Base-by-base conservation (phyloP, 1,140 invertebrate species). In the Whitmania pigra region DNA sequence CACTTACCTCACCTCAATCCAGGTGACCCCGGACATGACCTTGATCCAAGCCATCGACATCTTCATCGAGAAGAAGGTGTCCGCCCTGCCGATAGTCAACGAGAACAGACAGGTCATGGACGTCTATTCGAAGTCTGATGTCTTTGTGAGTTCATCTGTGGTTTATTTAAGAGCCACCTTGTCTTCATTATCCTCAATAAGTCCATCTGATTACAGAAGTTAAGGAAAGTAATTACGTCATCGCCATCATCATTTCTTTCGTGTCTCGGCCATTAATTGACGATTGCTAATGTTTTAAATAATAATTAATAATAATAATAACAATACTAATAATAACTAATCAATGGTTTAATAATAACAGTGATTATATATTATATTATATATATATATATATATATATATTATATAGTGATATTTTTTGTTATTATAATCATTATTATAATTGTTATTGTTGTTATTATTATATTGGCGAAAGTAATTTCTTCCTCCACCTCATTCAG, bases 41-140 rank as follows among this genome's bases (percentile, higher is more conserved):
- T 91, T 99, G 77, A 96, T 97, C 78, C 87, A 91, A 80, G 96
- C 95, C 40, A 85, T 99, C 72, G 91, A 91, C 77, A 93, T 96
- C 83, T 99, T 99, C 84, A 90, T 99, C 29, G 90, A 95, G 78
- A 87, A 93, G 79, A 86, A 93, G 77, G 92, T 98, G 20, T 97
- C 94, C 15, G 94, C 94, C 36, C 84, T 98, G 75, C 95, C 95
- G 3, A 88, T 98, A 73, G 87, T 97, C n/a, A 93, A 97, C 82
- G 78, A 85, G 20, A 87, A 94, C 74, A 90, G 90, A 70, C 88
- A 90, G 77, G 88, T 99, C 72, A 89, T 97, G 71, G 94, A 99
- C 83, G 97, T 99, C 77, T 99, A 98, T 85, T 93, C 94, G 77
- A 99, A 99, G 85, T 99, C 98, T 86, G 95, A 99, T 86, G 94